Conservation (phyloP, 2,113 vertebrate species). For the Strix aluco region DNA sequence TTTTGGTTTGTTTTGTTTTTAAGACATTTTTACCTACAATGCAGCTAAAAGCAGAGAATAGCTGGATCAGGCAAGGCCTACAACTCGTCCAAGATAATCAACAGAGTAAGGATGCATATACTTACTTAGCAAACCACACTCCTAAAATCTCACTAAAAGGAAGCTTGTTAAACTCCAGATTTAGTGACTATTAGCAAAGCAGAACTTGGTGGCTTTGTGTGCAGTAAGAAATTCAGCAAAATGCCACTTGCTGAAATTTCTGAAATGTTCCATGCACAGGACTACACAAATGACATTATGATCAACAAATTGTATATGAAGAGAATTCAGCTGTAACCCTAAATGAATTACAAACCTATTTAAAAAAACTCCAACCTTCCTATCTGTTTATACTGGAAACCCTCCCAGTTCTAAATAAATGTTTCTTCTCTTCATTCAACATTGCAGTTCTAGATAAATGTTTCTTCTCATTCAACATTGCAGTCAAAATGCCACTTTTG, state of each 20-base stretch:
- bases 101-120: background rate
- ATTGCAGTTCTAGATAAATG: background rate
- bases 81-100: fast-evolving
- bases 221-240: background rate
- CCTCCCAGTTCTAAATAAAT: background rate
- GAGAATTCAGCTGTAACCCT: background rate
- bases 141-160: background rate
- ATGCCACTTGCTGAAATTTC: background rate
- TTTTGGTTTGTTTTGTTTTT: background rate
- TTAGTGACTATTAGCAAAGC: background rate
- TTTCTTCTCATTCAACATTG: background rate
- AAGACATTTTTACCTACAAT: background rate
- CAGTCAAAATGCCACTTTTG: background rate
- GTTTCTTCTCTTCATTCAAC: background rate
- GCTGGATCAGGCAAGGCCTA: background rate
- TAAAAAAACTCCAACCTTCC: background rate
- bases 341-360: background rate
- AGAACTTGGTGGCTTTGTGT: background rate
- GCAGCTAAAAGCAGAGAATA: background rate
- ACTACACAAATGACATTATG: fast-evolving
- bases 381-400: background rate
- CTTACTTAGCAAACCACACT: background rate
- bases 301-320: fast-evolving
- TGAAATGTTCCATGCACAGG: background rate
- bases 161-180: background rate